Evolutionary conservation across 2,888 invertebrate species (phyloP).

Genomic region (Toxonevra muliebris): DNA sequence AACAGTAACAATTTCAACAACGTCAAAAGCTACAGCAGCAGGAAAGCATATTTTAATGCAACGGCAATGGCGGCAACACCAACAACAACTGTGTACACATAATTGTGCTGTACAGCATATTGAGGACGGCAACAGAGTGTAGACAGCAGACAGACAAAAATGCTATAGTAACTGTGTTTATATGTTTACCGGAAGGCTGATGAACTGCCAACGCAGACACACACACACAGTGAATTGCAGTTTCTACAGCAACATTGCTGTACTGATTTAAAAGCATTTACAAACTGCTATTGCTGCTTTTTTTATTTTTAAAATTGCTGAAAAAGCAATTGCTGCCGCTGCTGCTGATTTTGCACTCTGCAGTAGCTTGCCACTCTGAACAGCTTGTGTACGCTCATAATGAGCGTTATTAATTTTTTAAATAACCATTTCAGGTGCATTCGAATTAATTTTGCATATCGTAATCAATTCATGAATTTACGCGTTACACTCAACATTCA

Average conservation of each 20-base stretch:
- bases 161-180: neutral
- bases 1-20: neutral
- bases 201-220: neutral
- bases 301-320: neutral
- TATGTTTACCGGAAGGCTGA: constrained; percentile 9
- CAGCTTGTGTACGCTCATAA: constrained; percentile 22
- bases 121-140: neutral
- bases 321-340: neutral
- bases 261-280: neutral
- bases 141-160: neutral
- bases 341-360: no score
- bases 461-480: constrained; percentile 37
- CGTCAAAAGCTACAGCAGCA: neutral
- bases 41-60: constrained; percentile 1
- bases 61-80: neutral
- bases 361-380: neutral
- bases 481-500: neutral
- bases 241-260: neutral
- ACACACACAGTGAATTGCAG: neutral
- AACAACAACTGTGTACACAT: no score
- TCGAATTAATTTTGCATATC: constrained; percentile 44
- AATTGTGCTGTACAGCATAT: neutral
- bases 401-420: constrained; percentile 43
- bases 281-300: neutral
- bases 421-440: constrained; percentile 41